A percentile compares a stretch with the other conserved stretches of the same genome.
These are phyloP conservation scores for Oreonectes daqikongensis DNA, from an alignment of 2,797 vertebrate species.

Conservation along the genomic window DNA sequence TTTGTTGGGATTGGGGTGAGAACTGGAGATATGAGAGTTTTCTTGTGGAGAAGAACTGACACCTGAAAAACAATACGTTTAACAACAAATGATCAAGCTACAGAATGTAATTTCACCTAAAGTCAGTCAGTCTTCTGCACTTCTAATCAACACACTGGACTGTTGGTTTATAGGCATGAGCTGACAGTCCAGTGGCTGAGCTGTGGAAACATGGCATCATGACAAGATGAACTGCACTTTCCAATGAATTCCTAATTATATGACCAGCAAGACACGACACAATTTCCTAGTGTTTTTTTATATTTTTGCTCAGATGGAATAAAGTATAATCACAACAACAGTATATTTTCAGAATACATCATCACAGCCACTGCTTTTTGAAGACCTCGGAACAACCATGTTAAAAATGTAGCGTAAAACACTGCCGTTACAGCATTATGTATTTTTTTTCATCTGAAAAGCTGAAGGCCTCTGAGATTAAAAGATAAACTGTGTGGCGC, in stretches of 20 bases:
- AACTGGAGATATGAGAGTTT: conserved; percentile 93
- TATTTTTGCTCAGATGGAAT: background rate
- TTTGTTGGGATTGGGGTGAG: conserved; percentile 92
- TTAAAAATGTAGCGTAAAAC: background rate
- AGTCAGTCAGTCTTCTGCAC: background rate
- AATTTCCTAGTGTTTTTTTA: background rate
- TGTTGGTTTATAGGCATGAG: background rate
- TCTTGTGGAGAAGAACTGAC: conserved; percentile 98
- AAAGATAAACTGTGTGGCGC: background rate
- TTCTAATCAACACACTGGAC: conserved; percentile 1
- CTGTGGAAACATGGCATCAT: conserved; percentile 15
- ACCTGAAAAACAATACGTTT: conserved; percentile 76
- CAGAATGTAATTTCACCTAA: background rate
- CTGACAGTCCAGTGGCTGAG: conserved; percentile 1
- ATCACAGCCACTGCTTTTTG: background rate
- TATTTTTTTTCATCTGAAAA: background rate
- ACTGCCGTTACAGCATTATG: background rate
- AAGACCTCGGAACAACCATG: background rate
- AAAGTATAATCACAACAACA: background rate
- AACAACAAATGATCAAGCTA: background rate
- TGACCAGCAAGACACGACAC: background rate
- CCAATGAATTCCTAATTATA: background rate
- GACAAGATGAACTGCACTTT: conserved; percentile 9
- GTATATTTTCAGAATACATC: background rate
- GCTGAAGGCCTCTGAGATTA: background rate